Evolutionary conservation across 2,888 invertebrate species (phyloP).

Genomic region (Rhorus exstirpatorius): DNA sequence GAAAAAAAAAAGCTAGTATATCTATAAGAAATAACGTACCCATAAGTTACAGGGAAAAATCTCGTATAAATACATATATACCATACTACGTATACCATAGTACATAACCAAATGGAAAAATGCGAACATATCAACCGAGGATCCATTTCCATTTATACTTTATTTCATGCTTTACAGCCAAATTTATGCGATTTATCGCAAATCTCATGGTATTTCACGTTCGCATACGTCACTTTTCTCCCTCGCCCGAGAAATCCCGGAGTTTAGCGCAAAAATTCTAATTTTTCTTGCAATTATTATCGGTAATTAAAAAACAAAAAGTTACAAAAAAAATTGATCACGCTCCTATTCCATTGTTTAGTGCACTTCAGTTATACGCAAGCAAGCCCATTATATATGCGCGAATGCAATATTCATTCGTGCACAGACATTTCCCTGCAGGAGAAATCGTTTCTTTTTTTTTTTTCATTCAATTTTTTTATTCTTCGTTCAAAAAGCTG

Average conservation of each 20-base stretch:
- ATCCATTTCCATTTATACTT: conserved; percentile 33
- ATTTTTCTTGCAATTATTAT: too few species aligned
- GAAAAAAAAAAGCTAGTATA: conserved; percentile 61
- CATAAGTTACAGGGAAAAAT: conserved; percentile 25
- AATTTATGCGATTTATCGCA: background rate
- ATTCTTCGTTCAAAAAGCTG: conserved; percentile 86
- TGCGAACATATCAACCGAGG: conserved; percentile 12
- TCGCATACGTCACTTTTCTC: background rate
- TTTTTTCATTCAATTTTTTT: background rate
- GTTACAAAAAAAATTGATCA: too few species aligned
- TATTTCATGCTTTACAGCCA: conserved; percentile 10
- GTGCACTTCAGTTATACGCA: too few species aligned
- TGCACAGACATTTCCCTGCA: background rate
- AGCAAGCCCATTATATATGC: background rate
- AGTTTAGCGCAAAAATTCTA: too few species aligned
- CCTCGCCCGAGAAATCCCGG: too few species aligned
- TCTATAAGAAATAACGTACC: conserved; percentile 56
- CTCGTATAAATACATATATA: conserved; percentile 13
- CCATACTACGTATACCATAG: background rate
- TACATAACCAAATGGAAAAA: conserved; percentile 42
- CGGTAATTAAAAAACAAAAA: too few species aligned
- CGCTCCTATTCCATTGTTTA: too few species aligned
- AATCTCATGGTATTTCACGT: background rate
- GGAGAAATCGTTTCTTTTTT: background rate
- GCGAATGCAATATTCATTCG: background rate